A percentile compares a stretch with the other conserved stretches of the same genome.
Conservation (phyloP, 92 coral and sea anemone species). For the Actinostola sp. region DNA sequence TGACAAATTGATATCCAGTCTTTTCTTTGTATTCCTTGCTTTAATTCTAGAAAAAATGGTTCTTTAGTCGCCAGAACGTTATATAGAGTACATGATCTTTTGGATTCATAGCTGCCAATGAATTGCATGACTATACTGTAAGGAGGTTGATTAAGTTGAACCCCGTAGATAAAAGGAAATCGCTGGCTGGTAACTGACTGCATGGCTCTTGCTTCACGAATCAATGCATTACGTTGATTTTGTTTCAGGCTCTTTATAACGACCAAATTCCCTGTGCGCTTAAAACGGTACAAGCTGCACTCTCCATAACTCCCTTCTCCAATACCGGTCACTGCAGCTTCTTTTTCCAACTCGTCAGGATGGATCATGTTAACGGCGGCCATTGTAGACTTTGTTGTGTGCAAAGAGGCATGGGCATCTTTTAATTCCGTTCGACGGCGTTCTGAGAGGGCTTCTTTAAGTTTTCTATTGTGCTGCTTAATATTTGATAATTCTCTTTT, state of each 20-base stretch:
- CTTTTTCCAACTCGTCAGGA: constrained; percentile 16
- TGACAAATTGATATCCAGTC: constrained; percentile 11
- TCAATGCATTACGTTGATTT: constrained; percentile 8
- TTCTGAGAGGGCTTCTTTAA: constrained; percentile 8
- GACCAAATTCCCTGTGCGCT: constrained; percentile 14
- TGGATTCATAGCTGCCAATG: constrained; percentile 16
- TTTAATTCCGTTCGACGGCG: constrained; percentile 25
- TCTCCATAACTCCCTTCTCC: constrained; percentile 37
- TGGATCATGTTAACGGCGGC: constrained; percentile 4
- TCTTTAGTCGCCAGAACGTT: constrained; percentile 5
- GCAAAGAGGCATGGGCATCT: neutral
- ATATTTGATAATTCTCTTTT: constrained; percentile 1
- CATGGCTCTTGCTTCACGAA: constrained; percentile 37
- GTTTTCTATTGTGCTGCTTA: constrained; percentile 4
- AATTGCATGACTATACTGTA: constrained; percentile 31
- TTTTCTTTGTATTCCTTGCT: constrained; percentile 2
- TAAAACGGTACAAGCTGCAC: constrained; percentile 31
- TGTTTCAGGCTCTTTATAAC: constrained; percentile 36
- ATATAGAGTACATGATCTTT: neutral
- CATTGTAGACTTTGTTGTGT: neutral
- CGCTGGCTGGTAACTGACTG: constrained; percentile 30
- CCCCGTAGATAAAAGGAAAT: constrained; percentile 39
- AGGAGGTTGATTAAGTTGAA: constrained; percentile 31
- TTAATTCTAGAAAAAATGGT: constrained; percentile 6
- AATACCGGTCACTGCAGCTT: constrained; percentile 11